Base-by-base conservation (phyloP, 1,140 invertebrate species). In the Achroia grisella region DNA sequence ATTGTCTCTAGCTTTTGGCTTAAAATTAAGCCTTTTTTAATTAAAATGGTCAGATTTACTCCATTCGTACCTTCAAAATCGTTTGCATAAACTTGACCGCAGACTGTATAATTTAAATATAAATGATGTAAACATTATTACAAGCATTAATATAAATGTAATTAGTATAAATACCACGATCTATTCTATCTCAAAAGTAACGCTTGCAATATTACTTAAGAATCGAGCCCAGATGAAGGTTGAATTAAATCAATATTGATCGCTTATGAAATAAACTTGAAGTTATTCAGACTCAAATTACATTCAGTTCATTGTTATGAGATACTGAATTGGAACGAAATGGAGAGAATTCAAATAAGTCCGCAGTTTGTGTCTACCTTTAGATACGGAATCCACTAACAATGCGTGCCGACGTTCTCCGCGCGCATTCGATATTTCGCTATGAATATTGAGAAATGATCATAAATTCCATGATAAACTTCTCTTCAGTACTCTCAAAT, bases 401-500 rank as follows among this genome's bases (percentile, higher is more conserved):
- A 71, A 69, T 62, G 64, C 69, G 58, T 67, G 58, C 48, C 54
- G 43, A 44, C 44, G 10, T 27, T 37, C 15, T 39, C 39, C 32
- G 27, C 53, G 43, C 52, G 44, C 49, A 53, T 46, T 48, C 48
- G 56, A 67, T 71, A 71, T 69, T 68, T 58, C 56, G 56, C 62
- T 64, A 66, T 65, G 66, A 76, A 70, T 77, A 80, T 77, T 80
- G 68, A 71, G 70, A 71, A 74, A 74, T 68, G 56, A 62, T 77
- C 60, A 48, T 53, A 57, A 64, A 68, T 68, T 59, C 64, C 57
- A 37, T 37, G 8, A 45, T 37, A 33, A 66, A 57, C 44, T 57
- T 58, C 45, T 52, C 51, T 43, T 39, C 41, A 39, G 23, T 40
- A 44, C 44, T 53, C 33, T 39, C 10, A 46, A 65, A 48, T 49